Evolutionary conservation across 2,113 vertebrate genomes (phyloP).

Genomic region (Ictalurus punctatus): DNA sequence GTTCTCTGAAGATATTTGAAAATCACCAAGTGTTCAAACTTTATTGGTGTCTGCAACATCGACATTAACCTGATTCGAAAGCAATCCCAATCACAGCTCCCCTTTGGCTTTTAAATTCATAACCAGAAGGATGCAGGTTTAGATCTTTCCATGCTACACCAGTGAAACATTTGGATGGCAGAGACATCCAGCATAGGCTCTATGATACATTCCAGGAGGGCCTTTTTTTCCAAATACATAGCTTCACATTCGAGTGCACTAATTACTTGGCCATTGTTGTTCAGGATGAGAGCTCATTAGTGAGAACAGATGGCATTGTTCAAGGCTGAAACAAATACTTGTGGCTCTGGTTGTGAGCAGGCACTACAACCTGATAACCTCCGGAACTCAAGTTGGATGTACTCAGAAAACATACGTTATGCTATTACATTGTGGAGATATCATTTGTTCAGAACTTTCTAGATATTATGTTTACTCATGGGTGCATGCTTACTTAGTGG

Average conservation of each 20-base stretch:
- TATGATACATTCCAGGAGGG: background rate
- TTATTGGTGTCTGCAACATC: background rate
- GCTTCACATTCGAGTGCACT: slow-evolving; percentile 28
- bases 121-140: background rate
- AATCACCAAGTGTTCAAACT: background rate
- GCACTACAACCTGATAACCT: background rate
- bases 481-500: too few species aligned
- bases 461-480: background rate
- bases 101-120: background rate
- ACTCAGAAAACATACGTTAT: background rate
- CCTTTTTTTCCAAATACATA: background rate
- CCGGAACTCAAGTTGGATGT: background rate
- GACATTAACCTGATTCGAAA: background rate
- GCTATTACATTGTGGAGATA: background rate
- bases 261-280: slow-evolving; percentile 32
- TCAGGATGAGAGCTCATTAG: slow-evolving; percentile 35
- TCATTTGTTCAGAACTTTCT: background rate
- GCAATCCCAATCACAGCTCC: background rate
- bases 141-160: background rate
- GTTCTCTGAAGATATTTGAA: background rate
- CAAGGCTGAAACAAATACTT: slow-evolving; percentile 17
- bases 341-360: background rate
- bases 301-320: slow-evolving; percentile 36
- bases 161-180: background rate
- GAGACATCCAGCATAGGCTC: background rate